Evolutionary conservation across 1,140 invertebrate species (phyloP).

Genomic region (Papilio polytes): DNA sequence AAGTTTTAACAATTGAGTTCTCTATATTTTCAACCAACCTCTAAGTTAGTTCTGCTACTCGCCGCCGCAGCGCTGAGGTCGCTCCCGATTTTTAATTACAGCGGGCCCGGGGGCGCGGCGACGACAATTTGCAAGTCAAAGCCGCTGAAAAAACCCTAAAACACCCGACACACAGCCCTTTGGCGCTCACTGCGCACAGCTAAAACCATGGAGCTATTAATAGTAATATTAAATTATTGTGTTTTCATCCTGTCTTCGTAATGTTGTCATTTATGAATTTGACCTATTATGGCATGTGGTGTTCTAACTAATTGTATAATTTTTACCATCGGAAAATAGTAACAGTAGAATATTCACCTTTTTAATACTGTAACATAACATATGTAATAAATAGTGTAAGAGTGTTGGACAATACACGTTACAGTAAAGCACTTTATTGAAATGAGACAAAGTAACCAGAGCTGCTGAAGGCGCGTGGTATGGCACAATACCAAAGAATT

Average conservation of each 20-base stretch:
- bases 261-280: no score
- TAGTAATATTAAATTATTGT: background rate
- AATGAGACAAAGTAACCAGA: no score
- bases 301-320: no score
- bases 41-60: slow-evolving; percentile 53
- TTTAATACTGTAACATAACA: no score
- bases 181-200: slow-evolving; percentile 60
- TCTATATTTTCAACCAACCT: background rate
- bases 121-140: slow-evolving; percentile 80
- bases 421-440: no score
- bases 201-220: slow-evolving; percentile 40
- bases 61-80: slow-evolving; percentile 53
- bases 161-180: slow-evolving; percentile 79
- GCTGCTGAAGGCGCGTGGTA: no score
- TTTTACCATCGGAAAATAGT: no score
- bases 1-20: background rate
- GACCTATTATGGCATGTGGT: no score
- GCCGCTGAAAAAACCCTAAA: slow-evolving; percentile 81
- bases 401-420: no score
- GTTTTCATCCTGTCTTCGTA: background rate
- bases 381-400: no score
- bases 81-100: slow-evolving; percentile 73
- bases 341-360: no score
- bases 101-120: slow-evolving; percentile 48
- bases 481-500: background rate